A percentile compares a stretch with the other conserved stretches of the same genome.
phyloP scores from a whole-genome alignment of 1,140 invertebrate species.

The Drosophila triauraria region DNA sequence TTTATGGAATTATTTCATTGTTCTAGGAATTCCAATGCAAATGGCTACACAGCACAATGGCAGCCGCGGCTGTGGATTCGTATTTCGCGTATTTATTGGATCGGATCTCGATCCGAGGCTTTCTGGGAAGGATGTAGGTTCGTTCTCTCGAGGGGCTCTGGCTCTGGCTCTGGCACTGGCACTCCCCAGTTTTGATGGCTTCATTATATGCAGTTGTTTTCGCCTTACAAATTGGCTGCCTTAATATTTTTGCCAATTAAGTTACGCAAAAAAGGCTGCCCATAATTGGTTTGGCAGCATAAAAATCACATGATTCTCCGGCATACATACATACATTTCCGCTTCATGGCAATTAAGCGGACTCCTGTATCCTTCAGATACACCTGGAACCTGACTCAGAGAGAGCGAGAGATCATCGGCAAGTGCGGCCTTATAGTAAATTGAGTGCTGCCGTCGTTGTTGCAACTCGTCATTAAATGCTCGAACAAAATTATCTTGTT shows the following conservation, averaged over 20 bases:
- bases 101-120: slow-evolving; percentile 20
- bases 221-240: slow-evolving; percentile 78
- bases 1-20: slow-evolving; percentile 84
- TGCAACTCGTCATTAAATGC: slow-evolving; percentile 80
- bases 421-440: slow-evolving; percentile 51
- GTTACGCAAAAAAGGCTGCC: slow-evolving; percentile 54
- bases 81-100: slow-evolving; percentile 68
- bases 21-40: slow-evolving; percentile 81
- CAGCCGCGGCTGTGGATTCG: slow-evolving; percentile 49
- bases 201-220: slow-evolving; percentile 77
- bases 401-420: slow-evolving; percentile 26
- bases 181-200: slow-evolving; percentile 60
- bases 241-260: slow-evolving; percentile 83
- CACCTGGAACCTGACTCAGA: slow-evolving; percentile 13
- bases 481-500: slow-evolving; percentile 85
- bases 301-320: slow-evolving; percentile 73
- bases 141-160: no score
- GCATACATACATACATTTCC: slow-evolving; percentile 56
- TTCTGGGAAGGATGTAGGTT: slow-evolving; percentile 5
- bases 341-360: slow-evolving; percentile 69
- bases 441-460: slow-evolving; percentile 47
- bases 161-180: neutral
- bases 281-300: slow-evolving; percentile 77
- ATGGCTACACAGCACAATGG: slow-evolving; percentile 57
- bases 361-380: slow-evolving; percentile 52